Base-by-base conservation (phyloP, 1,140 invertebrate genomes). In the Leptoteleia sp. region DNA sequence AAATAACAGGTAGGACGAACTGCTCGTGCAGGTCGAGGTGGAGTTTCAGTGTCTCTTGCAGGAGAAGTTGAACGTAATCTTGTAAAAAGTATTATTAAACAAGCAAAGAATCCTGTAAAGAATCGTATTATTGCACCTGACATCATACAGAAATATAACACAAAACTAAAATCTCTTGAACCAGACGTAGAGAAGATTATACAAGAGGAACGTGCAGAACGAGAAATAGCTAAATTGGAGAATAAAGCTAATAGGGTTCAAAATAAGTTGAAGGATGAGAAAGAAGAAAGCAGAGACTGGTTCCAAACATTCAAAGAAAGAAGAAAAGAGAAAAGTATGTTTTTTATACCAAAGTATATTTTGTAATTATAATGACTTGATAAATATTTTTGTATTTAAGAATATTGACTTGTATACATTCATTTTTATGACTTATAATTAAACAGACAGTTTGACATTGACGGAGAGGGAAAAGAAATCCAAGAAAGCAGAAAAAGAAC, bases 1-100 rank as follows among this genome's bases (percentile, higher is more conserved):
- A n/a, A n/a, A n/a, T n/a, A n/a, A n/a, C n/a, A n/a, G n/a, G n/a
- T n/a, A 12, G 97, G 97, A 29, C 89, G 98, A 82, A 99, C 98
- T 7, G 98, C 98, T 4, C 92, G 98, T 87, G 98, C 98, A 15
- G 98, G 98, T 2, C 91, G 94, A 9, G 93, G 93, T 12, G 95
- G 96, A 52, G 95, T 98, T 35, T 97, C 98, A 0, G 95, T 99
- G 7, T 98, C 97, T 0, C 90, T 99, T 35, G 96, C 97, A 45
- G 97, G 96, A 6, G 98, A 99, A 89, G 91, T 93, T 54, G 98
- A 99, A 87, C 91, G 98, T 8, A 93, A 92, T 80, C 91, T 99
- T 1, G 94, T 99, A 3, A 98, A 98, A 87, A 93, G 97, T 48
- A 94, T 99, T 25, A 94, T 98, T 3, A 97, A 96, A 84, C 92